Percentiles rank a stretch among this genome's conserved stretches.
Evolutionary conservation across 2,888 invertebrate species (phyloP).

Genomic region (Stratiomys singularior): DNA sequence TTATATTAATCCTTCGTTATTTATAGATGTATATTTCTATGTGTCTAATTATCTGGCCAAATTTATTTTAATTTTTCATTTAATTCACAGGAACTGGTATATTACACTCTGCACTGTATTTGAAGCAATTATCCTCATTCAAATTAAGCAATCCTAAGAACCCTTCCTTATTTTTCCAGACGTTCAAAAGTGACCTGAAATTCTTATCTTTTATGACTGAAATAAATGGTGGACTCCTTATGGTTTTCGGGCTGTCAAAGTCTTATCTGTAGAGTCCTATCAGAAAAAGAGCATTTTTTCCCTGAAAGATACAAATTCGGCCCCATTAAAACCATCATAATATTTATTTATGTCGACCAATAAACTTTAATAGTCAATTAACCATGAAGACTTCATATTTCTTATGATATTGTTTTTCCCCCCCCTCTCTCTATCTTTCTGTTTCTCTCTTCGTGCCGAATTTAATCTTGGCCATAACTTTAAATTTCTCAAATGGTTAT

Average conservation of each 20-base stretch:
- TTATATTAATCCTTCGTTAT: no score
- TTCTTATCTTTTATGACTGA: not conserved
- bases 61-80: no score
- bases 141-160: no score
- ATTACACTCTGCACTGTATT: no score
- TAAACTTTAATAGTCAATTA: slow-evolving; percentile 43
- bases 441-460: not conserved
- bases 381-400: slow-evolving; percentile 26
- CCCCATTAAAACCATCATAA: slow-evolving; percentile 22
- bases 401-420: not conserved
- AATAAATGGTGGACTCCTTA: not conserved
- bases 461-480: slow-evolving; percentile 7
- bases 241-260: not conserved
- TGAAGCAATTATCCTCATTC: no score
- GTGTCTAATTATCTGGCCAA: no score
- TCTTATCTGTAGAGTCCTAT: not conserved
- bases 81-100: no score
- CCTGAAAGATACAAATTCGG: slow-evolving; percentile 22
- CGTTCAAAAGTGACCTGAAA: no score
- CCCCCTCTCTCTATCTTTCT: no score
- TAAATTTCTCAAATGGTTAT: not conserved
- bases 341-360: slow-evolving; percentile 38
- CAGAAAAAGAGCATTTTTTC: not conserved
- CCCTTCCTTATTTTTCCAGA: no score
- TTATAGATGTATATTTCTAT: no score